These are phyloP conservation scores for Euplexia lucipara DNA, from an alignment of 2,888 invertebrate genomes.

Conservation along the genomic window DNA sequence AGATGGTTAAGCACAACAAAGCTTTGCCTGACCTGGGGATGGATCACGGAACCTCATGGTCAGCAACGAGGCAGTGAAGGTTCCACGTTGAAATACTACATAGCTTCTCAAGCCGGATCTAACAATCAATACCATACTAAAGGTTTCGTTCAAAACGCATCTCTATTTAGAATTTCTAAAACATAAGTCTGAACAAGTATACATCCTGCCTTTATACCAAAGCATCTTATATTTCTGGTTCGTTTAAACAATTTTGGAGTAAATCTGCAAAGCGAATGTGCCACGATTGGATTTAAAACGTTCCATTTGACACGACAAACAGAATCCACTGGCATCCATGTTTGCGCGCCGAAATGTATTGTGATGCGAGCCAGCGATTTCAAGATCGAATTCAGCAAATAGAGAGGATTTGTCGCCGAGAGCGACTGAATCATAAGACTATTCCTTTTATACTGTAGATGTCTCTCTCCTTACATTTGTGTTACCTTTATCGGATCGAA, in stretches of 20 bases:
- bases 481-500: conserved; percentile 51
- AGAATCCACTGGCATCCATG: conserved; percentile 65
- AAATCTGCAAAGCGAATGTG: conserved; percentile 62
- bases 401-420: conserved; percentile 57
- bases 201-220: conserved; percentile 21
- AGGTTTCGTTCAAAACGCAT: conserved; percentile 21
- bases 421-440: conserved; percentile 50
- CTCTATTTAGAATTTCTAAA: conserved; percentile 31
- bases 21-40: no score
- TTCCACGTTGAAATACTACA: no score
- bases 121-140: no score
- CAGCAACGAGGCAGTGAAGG: no score
- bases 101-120: no score
- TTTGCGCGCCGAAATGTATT: conserved; percentile 71
- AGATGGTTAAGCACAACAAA: no score
- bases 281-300: conserved; percentile 73
- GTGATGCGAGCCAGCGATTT: conserved; percentile 61
- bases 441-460: conserved; percentile 41
- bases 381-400: conserved; percentile 64
- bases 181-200: conserved; percentile 35
- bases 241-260: conserved; percentile 64
- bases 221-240: conserved; percentile 42
- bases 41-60: no score
- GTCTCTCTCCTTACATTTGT: conserved; percentile 44
- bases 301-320: conserved; percentile 78